These are phyloP conservation scores for Proisotoma minuta DNA, from an alignment of 2,888 invertebrate genomes.

Conservation along the genomic window DNA sequence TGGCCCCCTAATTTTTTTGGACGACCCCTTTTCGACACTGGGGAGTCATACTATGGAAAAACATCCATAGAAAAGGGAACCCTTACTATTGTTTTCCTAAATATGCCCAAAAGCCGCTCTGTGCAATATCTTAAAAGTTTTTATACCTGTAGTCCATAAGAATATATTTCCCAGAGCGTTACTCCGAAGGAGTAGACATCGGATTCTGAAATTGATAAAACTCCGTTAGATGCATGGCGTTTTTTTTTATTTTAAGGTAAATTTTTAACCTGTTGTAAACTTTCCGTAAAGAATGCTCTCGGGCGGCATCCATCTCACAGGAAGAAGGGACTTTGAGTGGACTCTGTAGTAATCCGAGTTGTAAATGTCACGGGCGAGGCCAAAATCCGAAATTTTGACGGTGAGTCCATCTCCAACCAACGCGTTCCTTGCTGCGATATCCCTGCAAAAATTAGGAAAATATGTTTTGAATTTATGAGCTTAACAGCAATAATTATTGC, in stretches of 20 bases:
- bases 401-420: constrained; percentile 89
- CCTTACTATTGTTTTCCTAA: no score
- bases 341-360: constrained; percentile 62
- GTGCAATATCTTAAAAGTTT: no score
- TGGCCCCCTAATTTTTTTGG: no score
- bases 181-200: constrained; percentile 99
- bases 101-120: no score
- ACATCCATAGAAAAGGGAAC: no score
- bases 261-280: constrained; percentile 93
- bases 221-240: no score
- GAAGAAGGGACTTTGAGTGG: constrained; percentile 87
- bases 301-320: constrained; percentile 99
- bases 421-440: constrained; percentile 88
- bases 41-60: no score
- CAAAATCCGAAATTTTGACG: constrained; percentile 80
- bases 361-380: constrained; percentile 55
- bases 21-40: no score
- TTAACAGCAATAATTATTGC: constrained; percentile 42
- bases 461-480: constrained; percentile 52
- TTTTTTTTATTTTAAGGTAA: no score
- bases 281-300: constrained; percentile 96
- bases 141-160: constrained; percentile 80
- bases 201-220: no score
- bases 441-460: constrained; percentile 54
- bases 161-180: constrained; percentile 97